phyloP scores from a whole-genome alignment of 1,140 invertebrate species.

The Acromyrmex charruanus region DNA sequence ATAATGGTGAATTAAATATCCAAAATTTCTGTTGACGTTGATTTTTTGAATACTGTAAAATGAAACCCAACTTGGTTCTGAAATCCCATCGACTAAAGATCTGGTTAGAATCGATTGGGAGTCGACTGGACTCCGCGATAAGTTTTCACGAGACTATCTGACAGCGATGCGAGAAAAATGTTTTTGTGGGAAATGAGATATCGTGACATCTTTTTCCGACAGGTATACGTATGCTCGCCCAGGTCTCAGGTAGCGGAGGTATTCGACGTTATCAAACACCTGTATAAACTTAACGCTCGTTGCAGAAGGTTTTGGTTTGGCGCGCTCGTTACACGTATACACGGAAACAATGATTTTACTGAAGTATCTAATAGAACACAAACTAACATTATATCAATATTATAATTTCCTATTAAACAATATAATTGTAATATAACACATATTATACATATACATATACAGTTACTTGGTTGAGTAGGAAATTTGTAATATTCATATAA shows the following conservation, averaged over 20 bases:
- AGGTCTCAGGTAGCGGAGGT: conserved; percentile 20
- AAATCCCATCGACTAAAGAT: not conserved
- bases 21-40: not conserved
- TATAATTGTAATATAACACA: too few relatives aligned
- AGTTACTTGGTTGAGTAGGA: too few relatives aligned
- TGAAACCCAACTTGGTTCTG: not conserved
- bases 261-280: conserved; percentile 40
- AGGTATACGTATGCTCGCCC: not conserved
- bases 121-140: not conserved
- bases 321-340: not conserved
- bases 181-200: conserved; percentile 4
- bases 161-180: not conserved
- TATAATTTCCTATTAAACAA: too few relatives aligned
- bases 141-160: not conserved
- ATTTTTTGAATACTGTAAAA: not conserved
- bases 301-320: conserved; percentile 18
- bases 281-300: conserved; percentile 23
- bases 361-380: too few relatives aligned
- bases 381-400: too few relatives aligned
- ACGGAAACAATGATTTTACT: too few relatives aligned
- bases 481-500: too few relatives aligned
- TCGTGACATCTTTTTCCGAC: not conserved
- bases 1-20: not conserved
- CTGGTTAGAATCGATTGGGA: not conserved
- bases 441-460: too few relatives aligned